Evolutionary conservation across 2,797 vertebrate species (phyloP).

Genomic region (Eupleurogrammus muticus): DNA sequence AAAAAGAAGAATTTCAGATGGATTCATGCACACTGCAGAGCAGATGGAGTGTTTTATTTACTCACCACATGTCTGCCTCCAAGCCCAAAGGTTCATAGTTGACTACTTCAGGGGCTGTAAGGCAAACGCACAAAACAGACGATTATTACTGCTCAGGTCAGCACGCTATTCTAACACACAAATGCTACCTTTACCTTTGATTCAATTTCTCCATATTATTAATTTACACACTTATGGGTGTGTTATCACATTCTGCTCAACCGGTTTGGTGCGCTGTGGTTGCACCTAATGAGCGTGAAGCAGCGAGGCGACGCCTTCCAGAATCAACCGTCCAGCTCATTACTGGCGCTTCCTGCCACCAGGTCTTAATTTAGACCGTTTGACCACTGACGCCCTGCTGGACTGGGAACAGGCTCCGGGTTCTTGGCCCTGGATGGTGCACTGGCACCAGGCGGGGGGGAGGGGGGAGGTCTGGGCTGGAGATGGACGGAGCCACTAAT

Average conservation of each 20-base stretch:
- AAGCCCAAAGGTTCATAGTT: slow-evolving; percentile 98
- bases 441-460: not conserved
- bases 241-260: not conserved
- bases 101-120: slow-evolving; percentile 96
- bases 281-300: not conserved
- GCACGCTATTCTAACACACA: not conserved
- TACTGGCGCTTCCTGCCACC: not conserved
- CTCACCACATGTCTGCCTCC: slow-evolving; percentile 99
- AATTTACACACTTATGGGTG: not conserved
- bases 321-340: not conserved
- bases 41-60: slow-evolving; percentile 23
- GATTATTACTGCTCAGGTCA: slow-evolving; percentile 16
- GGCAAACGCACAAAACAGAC: slow-evolving; percentile 29
- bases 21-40: slow-evolving; percentile 1
- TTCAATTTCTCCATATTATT: not conserved
- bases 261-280: too few relatives aligned
- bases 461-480: slow-evolving; percentile 22
- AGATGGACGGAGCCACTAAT: slow-evolving; percentile 30
- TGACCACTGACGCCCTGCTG: slow-evolving; percentile 9
- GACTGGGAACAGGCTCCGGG: slow-evolving; percentile 3
- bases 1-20: not conserved
- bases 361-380: slow-evolving; percentile 42
- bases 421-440: slow-evolving; percentile 24
- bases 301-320: not conserved
- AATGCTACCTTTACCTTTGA: not conserved